phyloP scores from a whole-genome alignment of 2,113 vertebrate genomes.

The Psilopsiagon aurifrons region DNA sequence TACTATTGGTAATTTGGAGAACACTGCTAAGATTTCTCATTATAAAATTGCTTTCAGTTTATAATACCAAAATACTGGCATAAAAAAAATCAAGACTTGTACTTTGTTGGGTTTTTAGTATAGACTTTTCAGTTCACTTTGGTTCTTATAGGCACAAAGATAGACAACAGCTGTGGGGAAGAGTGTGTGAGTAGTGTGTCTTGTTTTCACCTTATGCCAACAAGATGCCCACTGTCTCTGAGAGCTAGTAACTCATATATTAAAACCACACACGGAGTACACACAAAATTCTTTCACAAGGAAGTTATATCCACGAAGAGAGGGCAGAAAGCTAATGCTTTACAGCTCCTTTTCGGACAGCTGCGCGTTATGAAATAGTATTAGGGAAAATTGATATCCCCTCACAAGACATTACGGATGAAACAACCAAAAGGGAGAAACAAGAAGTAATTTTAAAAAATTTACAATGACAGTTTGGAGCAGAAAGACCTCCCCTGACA shows the following conservation, averaged over 20 bases:
- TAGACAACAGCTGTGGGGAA: neutral
- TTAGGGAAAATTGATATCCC: neutral
- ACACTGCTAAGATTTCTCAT: neutral
- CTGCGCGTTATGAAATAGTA: neutral
- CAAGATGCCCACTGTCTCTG: neutral
- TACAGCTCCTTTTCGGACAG: neutral
- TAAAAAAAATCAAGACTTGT: neutral
- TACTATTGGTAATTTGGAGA: neutral
- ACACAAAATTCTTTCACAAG: neutral
- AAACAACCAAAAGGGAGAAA: neutral
- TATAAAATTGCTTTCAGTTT: neutral
- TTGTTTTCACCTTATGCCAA: neutral
- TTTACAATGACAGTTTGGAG: neutral
- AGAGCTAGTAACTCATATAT: neutral
- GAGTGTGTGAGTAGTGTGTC: rapidly evolving
- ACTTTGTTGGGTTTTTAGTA: neutral
- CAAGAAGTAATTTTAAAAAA: neutral
- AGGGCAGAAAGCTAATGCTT: neutral
- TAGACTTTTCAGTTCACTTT: neutral
- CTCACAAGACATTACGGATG: neutral
- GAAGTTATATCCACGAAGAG: neutral
- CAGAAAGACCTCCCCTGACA: neutral
- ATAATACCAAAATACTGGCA: neutral
- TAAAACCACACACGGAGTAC: neutral
- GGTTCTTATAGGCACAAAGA: neutral